These are phyloP conservation scores for Chironomus striatipennis DNA, from an alignment of 1,140 invertebrate species.

Conservation along the genomic window DNA sequence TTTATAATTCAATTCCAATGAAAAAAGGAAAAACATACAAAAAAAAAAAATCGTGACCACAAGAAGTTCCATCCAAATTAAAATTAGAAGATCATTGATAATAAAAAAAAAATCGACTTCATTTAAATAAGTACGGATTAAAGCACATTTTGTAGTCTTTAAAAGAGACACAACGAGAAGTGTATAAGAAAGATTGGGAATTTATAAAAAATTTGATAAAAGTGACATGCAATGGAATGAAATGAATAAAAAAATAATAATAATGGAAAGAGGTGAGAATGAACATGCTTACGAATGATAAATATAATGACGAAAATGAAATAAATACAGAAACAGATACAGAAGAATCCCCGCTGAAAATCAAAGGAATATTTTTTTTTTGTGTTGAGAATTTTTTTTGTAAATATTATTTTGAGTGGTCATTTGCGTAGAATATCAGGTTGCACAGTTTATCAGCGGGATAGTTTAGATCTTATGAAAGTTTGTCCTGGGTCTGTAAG, in stretches of 20 bases:
- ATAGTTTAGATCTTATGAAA: too few relatives aligned
- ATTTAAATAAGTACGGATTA: constrained; percentile 3
- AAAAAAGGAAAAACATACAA: not conserved
- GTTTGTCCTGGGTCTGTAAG: too few relatives aligned
- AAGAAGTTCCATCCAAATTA: not conserved
- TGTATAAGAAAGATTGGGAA: not conserved
- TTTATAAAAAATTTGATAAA: constrained; percentile 15
- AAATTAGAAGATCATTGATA: constrained; percentile 9
- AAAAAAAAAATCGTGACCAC: not conserved
- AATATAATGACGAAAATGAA: not conserved
- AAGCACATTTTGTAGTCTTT: not conserved
- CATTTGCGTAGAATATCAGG: too few relatives aligned
- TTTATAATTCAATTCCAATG: constrained; percentile 3
- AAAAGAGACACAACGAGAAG: not conserved
- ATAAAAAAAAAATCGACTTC: not conserved
- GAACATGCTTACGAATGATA: constrained; percentile 1
- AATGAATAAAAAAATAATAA: not conserved
- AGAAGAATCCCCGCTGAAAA: too few relatives aligned
- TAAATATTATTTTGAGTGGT: too few relatives aligned
- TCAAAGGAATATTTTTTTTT: too few relatives aligned
- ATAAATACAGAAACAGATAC: too few relatives aligned
- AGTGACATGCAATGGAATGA: constrained; percentile 6
- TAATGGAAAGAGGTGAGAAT: not conserved
- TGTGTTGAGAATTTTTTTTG: too few relatives aligned
- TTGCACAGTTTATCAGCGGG: too few relatives aligned